Evolutionary conservation across 35 echinoderm and acorn worm species (phyloP).

Genomic region (Strongylocentrotus purpuratus): DNA sequence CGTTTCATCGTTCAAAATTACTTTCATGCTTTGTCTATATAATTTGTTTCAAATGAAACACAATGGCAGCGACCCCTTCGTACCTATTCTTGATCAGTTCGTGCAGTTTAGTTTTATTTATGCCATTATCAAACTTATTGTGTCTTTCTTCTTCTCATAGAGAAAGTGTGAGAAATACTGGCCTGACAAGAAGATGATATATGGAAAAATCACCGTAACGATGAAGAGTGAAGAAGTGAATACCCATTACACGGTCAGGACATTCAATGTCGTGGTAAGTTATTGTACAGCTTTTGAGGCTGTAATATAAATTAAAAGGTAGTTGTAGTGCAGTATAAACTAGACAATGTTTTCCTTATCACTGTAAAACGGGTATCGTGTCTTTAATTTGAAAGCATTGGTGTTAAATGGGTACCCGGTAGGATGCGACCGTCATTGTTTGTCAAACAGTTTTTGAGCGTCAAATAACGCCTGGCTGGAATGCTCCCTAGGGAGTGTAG

Average conservation of each 20-base stretch:
- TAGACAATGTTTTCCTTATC: neutral
- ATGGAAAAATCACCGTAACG: constrained; percentile 67
- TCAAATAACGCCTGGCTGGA: too few relatives aligned
- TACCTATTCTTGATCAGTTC: too few relatives aligned
- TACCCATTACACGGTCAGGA: constrained; percentile 61
- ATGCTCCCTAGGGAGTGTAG: too few relatives aligned
- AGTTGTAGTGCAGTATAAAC: neutral
- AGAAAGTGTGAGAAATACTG: constrained; percentile 97
- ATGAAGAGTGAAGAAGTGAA: constrained; percentile 40
- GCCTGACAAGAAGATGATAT: constrained; percentile 64
- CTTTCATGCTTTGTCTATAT: too few relatives aligned
- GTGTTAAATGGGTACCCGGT: too few relatives aligned
- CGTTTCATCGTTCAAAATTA: too few relatives aligned
- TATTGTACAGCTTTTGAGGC: neutral
- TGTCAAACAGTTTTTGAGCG: too few relatives aligned
- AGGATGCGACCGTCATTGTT: too few relatives aligned
- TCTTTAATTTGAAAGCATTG: too few relatives aligned
- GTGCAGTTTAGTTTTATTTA: too few relatives aligned
- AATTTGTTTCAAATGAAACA: too few relatives aligned
- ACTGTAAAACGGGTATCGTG: neutral
- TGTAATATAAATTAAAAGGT: neutral
- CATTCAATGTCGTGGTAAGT: constrained; percentile 63
- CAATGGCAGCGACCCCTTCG: too few relatives aligned
- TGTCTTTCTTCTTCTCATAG: constrained; percentile 34
- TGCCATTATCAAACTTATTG: neutral